These are phyloP conservation scores for Pangasianodon hypophthalmus DNA, from an alignment of 2,113 vertebrate genomes.

Conservation along the genomic window DNA sequence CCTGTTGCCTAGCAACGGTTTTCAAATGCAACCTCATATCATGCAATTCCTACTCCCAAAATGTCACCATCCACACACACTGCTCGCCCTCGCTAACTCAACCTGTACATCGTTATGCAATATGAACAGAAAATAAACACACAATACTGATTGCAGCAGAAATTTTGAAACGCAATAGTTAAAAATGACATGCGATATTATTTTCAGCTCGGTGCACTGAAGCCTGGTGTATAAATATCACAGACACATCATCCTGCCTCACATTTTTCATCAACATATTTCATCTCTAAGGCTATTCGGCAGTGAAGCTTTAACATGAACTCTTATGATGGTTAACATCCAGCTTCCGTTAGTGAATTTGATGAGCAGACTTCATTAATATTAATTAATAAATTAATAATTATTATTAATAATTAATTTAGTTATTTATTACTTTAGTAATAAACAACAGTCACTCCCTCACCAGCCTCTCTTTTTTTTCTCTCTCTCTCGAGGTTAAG, in stretches of 20 bases:
- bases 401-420: no score
- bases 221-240: slow-evolving; percentile 3
- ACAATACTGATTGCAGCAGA: not conserved
- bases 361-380: not conserved
- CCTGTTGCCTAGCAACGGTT: slow-evolving; percentile 54
- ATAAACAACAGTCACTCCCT: no score
- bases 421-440: no score
- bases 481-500: no score
- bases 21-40: slow-evolving; percentile 29
- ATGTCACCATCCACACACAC: slow-evolving; percentile 14
- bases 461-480: no score
- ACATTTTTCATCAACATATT: not conserved
- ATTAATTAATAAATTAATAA: no score
- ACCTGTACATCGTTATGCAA: not conserved
- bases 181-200: not conserved
- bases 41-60: slow-evolving; percentile 21
- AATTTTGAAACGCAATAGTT: not conserved
- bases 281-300: slow-evolving; percentile 44
- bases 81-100: not conserved
- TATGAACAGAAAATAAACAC: not conserved
- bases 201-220: not conserved
- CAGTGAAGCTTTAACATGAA: slow-evolving; percentile 16
- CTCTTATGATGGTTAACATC: not conserved
- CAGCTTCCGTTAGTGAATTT: not conserved
- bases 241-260: not conserved